phyloP scores from a whole-genome alignment of 1,140 invertebrate genomes.

The Megalopta genalis region DNA sequence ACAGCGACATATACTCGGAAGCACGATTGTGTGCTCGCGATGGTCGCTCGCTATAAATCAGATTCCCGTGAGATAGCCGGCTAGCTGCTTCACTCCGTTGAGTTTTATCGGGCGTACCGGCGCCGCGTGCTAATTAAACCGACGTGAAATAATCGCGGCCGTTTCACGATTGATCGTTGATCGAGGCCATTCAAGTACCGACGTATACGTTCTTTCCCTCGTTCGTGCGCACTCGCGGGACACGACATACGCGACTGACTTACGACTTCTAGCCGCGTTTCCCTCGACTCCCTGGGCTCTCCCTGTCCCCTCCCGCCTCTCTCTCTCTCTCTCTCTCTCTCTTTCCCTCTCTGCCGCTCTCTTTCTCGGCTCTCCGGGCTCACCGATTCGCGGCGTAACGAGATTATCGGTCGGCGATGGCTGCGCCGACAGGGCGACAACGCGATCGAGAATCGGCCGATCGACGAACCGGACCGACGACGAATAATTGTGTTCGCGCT shows the following conservation, averaged over 20 bases:
- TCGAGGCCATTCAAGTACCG: conserved; percentile 71
- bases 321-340: background rate
- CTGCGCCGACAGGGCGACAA: background rate
- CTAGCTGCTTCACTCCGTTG: conserved; percentile 73
- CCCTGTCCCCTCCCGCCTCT: background rate
- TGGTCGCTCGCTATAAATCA: conserved; percentile 79
- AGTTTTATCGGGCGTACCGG: conserved; percentile 78
- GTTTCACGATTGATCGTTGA: conserved; percentile 79
- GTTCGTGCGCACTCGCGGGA: conserved; percentile 9
- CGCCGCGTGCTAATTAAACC: conserved; percentile 80
- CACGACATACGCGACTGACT: conserved; percentile 10
- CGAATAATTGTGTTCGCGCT: background rate
- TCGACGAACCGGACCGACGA: too few species aligned
- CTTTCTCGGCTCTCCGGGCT: background rate
- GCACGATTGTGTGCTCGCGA: conserved; percentile 53
- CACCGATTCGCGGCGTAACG: background rate
- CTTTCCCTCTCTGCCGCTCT: background rate
- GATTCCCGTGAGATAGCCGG: conserved; percentile 78
- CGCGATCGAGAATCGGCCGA: too few species aligned
- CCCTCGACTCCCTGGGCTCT: background rate
- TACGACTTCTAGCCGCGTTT: background rate
- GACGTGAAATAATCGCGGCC: conserved; percentile 79
- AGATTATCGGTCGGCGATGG: background rate
- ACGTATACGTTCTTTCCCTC: conserved; percentile 38
- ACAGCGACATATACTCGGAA: conserved; percentile 2